Base-by-base conservation (phyloP, 2,888 invertebrate species). In the Oscheius sp. region DNA sequence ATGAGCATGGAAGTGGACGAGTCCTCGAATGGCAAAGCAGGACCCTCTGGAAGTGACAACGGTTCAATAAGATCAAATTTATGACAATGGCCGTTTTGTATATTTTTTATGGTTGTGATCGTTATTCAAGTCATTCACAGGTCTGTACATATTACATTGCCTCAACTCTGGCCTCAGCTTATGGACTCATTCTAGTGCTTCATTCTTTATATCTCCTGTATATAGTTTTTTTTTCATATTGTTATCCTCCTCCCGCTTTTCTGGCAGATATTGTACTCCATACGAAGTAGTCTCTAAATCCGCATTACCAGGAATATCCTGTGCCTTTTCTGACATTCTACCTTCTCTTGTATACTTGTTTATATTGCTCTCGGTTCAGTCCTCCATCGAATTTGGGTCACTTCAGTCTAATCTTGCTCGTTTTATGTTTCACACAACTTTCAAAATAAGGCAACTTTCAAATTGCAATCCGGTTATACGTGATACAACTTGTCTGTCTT, bases 1-100 rank as follows among this genome's bases (percentile, higher is more conserved):
- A 16, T 58, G 45, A 63, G 63, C 46, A 63, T 63, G 66, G 66
- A 66, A 66, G 52, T 66, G 2, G 66, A 66, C 27, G 66, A 66
- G 25, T 27, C 52, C n/a, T 27, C 49, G 27, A 66, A 52, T 29
- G 66, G 66, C n/a, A 66, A 66, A 52, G 52, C 49, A 3, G 52
- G 23, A n/a, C 52, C 66, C 9, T 66, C 66, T 3, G 52, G 52
- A 13, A 66, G 66, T n/a, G 66, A 66, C 16, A 66, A 66, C 35
- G 27, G 66, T 18, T 66, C 66, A 29, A 27, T 52, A n/a, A 13
- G 27, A 16, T 66, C 66, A n/a, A 46, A 66, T 52, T 66, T 66
- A 66, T 66, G 35, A 52, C 66, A 27, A 52, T 61, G 16, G 29
- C 61, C 41, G 18, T 61, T 61, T 45, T 61, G 61, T 61, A 61